Evolutionary conservation across 2,113 vertebrate genomes (phyloP).

Genomic region (Bettongia penicillata): DNA sequence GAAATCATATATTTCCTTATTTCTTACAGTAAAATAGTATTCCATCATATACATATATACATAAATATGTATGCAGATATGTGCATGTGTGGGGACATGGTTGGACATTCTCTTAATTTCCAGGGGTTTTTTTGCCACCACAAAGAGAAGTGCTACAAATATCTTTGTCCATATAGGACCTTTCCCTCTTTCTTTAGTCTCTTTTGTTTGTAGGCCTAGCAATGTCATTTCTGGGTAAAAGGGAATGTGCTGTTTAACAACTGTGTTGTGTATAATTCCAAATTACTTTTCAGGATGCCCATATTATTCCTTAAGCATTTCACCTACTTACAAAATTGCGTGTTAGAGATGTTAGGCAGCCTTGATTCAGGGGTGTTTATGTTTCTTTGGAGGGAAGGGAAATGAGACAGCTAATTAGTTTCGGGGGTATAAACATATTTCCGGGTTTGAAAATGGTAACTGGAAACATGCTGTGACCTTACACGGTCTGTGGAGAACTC

Average conservation of each 20-base stretch:
- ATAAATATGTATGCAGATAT: not conserved
- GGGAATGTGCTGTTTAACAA: not conserved
- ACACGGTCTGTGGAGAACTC: not conserved
- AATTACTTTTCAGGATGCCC: not conserved
- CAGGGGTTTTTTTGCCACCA: not conserved
- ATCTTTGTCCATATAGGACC: too few species aligned
- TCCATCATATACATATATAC: not conserved
- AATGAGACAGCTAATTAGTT: not conserved
- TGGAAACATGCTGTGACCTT: not conserved
- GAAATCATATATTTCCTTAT: not conserved
- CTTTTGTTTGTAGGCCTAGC: too few species aligned
- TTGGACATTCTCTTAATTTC: not conserved
- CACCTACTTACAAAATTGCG: not conserved
- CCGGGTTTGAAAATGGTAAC: not conserved
- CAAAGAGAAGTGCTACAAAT: too few species aligned
- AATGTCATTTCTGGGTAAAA: too few species aligned
- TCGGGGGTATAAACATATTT: not conserved
- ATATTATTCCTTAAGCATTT: not conserved
- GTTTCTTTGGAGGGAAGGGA: not conserved
- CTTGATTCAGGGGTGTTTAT: not conserved
- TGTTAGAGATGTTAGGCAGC: not conserved
- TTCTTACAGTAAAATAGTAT: not conserved
- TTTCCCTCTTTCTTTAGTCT: too few species aligned
- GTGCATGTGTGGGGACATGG: not conserved
- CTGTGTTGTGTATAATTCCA: not conserved